Evolutionary conservation across 2,888 invertebrate species (phyloP), one percentile per base, ranked within the genome.

Genomic region (Halictus ligatus): DNA sequence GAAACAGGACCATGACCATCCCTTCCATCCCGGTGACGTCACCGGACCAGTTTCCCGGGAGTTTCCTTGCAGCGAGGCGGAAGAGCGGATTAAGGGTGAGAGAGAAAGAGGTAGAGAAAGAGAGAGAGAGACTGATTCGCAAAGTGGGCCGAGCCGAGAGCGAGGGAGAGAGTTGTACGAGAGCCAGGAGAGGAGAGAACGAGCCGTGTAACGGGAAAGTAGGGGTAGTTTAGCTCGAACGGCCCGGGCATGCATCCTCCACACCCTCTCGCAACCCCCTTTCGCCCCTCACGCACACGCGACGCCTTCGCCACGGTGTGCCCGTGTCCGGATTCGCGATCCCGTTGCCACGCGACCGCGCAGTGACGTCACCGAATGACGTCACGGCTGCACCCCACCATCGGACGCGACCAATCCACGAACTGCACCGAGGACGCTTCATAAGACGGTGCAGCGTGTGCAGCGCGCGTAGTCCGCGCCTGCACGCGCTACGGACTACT

Each of bases 271-370:
- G 4, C 29, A 40, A 21, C 1, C 85, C 83, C 75, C 25, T 29
- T 54, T 48, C 64, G 0, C 43, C 40, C 69, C 77, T 46, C 83
- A 82, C 75, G 83, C 79, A 78, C 84, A 86, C 79, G 80, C 83
- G 60, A 75, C 10, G 35, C 64, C 64, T 64, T 64, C 80, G 50
- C 78, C 78, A 79, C 80, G 76, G 90, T 90, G 85, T 85, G 67
- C n/a, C 76, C 90, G 92, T 91, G 88, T 92, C 88, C 92, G 93
- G 93, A 93, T 93, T 93, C 93, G 92, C 92, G 88, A 89, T 89
- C 80, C 84, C 90, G 93, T 93, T 90, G 93, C 92, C 88, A 90
- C 89, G 94, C 92, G 76, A 94, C 93, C 84, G 84, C 84, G 76
- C 76, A 78, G 87, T 92, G 91, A 92, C 92, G 91, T 91, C 92